Percentiles rank a stretch among this genome's conserved stretches.
These are phyloP conservation scores for Trachythela sp. DNA, from an alignment of 64 coral and sea anemone genomes.

Conservation along the genomic window DNA sequence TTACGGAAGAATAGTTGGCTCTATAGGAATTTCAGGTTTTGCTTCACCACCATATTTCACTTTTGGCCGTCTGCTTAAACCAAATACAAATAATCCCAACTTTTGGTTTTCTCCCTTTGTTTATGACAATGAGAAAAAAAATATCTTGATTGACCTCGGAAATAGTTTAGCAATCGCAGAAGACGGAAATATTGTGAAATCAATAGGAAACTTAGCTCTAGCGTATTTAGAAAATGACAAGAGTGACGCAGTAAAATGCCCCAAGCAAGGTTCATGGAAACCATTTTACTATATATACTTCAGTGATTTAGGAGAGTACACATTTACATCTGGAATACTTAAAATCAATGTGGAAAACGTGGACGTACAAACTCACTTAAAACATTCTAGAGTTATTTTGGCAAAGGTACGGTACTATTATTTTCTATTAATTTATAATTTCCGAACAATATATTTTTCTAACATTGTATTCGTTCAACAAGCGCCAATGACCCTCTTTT, in stretches of 20 bases:
- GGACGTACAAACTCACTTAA: too few relatives aligned
- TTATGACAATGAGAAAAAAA: background rate
- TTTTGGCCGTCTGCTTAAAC: conserved; percentile 39
- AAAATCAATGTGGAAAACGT: background rate
- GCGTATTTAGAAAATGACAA: background rate
- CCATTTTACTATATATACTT: background rate
- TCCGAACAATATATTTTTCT: background rate
- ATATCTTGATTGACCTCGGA: conserved; percentile 39
- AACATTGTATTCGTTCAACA: background rate
- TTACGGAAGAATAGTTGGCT: conserved; percentile 42
- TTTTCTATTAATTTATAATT: background rate
- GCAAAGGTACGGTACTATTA: background rate
- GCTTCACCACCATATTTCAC: conserved; percentile 6
- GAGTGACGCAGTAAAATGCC: background rate
- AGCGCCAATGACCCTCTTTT: background rate
- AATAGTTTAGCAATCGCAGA: conserved; percentile 27
- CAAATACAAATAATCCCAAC: background rate
- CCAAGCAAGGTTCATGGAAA: background rate
- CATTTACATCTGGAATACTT: background rate
- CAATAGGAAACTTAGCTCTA: conserved; percentile 40
- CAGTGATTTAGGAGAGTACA: background rate
- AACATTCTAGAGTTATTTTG: background rate
- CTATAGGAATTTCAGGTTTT: conserved; percentile 29
- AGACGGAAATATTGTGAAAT: conserved; percentile 22
- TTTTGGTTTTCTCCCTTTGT: conserved; percentile 24